Conservation (phyloP, 2,113 vertebrate species). For the Deroptyus accipitrinus region DNA sequence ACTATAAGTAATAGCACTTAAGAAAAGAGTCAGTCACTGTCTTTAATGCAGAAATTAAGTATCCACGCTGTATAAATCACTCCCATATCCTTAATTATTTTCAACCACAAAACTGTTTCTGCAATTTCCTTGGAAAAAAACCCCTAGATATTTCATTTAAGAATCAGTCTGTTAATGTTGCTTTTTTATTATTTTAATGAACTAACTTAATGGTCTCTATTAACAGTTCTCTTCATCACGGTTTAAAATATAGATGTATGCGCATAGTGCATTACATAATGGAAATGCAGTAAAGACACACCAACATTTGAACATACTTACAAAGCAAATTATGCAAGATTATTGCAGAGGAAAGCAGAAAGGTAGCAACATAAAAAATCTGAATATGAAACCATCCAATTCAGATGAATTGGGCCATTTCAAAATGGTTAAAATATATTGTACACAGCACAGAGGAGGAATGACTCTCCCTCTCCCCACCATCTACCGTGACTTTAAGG, state of each 20-base stretch:
- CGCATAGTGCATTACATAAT: not conserved
- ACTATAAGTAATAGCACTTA: not conserved
- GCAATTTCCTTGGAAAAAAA: not conserved
- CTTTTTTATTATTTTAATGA: not conserved
- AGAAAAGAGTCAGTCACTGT: not conserved
- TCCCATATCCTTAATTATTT: not conserved
- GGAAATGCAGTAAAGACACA: not conserved
- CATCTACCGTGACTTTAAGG: not conserved
- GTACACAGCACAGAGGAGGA: not conserved
- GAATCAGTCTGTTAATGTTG: not conserved
- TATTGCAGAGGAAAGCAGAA: not conserved
- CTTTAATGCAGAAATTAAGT: not conserved
- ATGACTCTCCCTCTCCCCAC: not conserved
- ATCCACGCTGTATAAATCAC: not conserved
- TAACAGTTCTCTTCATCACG: not conserved
- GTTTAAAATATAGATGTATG: not conserved
- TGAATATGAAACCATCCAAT: not conserved
- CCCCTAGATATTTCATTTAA: not conserved
- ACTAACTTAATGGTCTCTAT: not conserved
- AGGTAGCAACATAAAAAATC: not conserved
- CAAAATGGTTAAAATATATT: not conserved
- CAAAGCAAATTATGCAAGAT: not conserved
- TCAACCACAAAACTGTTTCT: not conserved
- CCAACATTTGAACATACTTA: not conserved
- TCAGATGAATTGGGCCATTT: not conserved